A percentile compares a stretch with the other conserved stretches of the same genome.
Conservation (phyloP, 2,888 invertebrate genomes). For the Gryllus longicercus region DNA sequence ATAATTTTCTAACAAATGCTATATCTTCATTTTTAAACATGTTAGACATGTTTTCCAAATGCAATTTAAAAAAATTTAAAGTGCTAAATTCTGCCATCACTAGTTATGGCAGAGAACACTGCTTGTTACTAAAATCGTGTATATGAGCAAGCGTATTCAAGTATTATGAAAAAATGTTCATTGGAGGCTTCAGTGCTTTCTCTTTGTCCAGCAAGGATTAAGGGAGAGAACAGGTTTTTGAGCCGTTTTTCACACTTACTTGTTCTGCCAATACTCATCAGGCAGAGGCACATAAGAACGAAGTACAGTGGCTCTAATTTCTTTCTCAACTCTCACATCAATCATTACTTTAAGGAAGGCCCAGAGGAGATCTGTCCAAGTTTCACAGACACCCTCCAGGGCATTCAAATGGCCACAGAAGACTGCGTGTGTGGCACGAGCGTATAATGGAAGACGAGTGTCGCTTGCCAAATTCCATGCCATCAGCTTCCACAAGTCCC, state of each 20-base stretch:
- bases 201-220: neutral
- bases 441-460: slow-evolving; percentile 42
- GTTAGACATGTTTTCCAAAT: no score
- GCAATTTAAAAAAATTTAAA: no score
- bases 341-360: slow-evolving; percentile 77
- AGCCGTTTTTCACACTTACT: slow-evolving; percentile 41
- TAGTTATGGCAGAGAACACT: no score
- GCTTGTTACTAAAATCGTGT: no score
- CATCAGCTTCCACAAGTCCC: slow-evolving; percentile 56
- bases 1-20: no score
- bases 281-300: slow-evolving; percentile 58
- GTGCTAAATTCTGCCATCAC: no score
- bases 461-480: slow-evolving; percentile 55
- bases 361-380: slow-evolving; percentile 91
- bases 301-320: slow-evolving; percentile 60
- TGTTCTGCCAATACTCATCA: slow-evolving; percentile 64
- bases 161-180: no score
- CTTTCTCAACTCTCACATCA: slow-evolving; percentile 79
- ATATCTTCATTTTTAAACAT: no score
- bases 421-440: slow-evolving; percentile 67
- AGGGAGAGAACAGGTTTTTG: neutral
- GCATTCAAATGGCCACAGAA: slow-evolving; percentile 80
- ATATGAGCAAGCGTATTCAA: no score
- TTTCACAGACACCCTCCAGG: slow-evolving; percentile 70
- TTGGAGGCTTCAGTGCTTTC: no score